These are phyloP conservation scores for Pontoporia blainvillei DNA, from an alignment of 2,113 vertebrate genomes.

Conservation along the genomic window DNA sequence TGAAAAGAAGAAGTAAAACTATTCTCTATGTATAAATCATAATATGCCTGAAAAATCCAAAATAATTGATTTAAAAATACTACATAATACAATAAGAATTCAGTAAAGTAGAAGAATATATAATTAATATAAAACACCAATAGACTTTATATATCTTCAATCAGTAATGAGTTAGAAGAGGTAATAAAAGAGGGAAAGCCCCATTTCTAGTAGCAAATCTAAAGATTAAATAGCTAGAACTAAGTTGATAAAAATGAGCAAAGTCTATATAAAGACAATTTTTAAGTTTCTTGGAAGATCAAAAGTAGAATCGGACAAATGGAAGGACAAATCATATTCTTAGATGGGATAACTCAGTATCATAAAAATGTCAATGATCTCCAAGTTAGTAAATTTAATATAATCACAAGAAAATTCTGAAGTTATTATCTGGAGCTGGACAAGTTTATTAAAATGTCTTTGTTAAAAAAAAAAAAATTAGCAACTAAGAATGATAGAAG, in stretches of 20 bases:
- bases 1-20: background rate
- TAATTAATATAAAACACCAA: background rate
- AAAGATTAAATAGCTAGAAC: background rate
- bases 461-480: background rate
- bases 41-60: background rate
- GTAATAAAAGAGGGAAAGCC: background rate
- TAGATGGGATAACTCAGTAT: background rate
- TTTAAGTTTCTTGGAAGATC: background rate
- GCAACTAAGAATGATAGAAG: background rate
- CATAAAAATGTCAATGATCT: background rate
- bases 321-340: background rate
- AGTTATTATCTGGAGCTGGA: background rate
- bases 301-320: background rate
- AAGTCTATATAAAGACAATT: background rate
- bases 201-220: background rate
- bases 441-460: background rate
- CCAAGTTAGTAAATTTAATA: background rate
- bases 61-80: slow-evolving; percentile 3
- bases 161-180: background rate
- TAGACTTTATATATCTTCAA: background rate
- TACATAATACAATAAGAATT: background rate
- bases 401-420: background rate
- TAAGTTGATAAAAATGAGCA: background rate
- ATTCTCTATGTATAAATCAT: background rate
- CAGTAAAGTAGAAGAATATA: background rate